Base-by-base conservation (phyloP, 2,797 vertebrate genomes). In the Xenops minutus region DNA sequence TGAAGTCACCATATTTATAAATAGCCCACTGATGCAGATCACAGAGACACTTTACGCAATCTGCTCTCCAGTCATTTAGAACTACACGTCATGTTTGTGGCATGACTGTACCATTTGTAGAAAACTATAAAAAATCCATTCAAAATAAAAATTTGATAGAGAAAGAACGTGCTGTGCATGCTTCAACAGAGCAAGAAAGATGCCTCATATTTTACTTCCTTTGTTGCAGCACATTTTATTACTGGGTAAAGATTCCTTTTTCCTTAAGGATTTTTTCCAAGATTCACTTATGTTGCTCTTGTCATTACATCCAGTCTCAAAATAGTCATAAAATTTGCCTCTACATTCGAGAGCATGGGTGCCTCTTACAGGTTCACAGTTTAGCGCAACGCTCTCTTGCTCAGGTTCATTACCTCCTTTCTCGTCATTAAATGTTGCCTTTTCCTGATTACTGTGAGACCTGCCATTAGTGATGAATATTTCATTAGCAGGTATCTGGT, bases 161-260 rank as follows among this genome's bases (percentile, higher is more conserved):
- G 93, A 93, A 96, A 24, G 63, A 78, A 92, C 96, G 92, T 95
- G 97, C 97, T 95, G 97, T 46, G 61, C 96, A 94, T 97, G 96
- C 97, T 93, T 97, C 93, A 37, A 64, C 20, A 79, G 48, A 68
- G 92, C 59, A 83, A 86, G 82, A 92, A 96, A 80, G 97, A 78
- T 68, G 91, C 92, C 92, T 98, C 96, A 98, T 83, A 98, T 98
- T 98, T 98, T 99, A 61, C 98, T 98, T 95, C 97, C 98, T 92
- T 98, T 97, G 96, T 98, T 98, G 96, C 98, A 98, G 98, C 98
- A 99, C 79, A 97, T 97, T 97, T 98, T 98, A 95, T 96, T 97
- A 94, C 95, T 97, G 7, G 97, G 96, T 93, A 97, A 96, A 88
- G 97, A 88, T 61, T 98, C 98, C 96, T 98, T 98, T 97, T 97